A percentile compares a stretch with the other conserved stretches of the same genome.
Conservation (phyloP, 2,113 vertebrate species). For the Sinocyclocheilus rhinocerous region DNA sequence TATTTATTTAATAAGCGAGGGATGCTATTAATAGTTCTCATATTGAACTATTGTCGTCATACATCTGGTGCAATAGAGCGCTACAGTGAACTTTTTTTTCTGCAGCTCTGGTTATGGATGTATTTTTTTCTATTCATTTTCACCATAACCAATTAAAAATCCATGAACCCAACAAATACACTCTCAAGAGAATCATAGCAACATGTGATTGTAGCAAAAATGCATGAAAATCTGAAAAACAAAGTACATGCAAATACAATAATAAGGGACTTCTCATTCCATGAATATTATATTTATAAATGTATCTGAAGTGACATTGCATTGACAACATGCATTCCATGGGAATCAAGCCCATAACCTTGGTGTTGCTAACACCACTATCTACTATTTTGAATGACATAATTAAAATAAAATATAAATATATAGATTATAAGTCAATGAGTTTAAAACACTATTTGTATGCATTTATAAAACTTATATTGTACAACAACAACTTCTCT, state of each 20-base stretch:
- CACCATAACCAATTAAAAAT: neutral
- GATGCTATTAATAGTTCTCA: neutral
- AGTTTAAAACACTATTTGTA: neutral
- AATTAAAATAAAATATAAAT: neutral
- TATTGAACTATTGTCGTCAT: neutral
- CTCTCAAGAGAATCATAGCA: neutral
- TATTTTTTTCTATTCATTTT: neutral
- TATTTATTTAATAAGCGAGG: neutral
- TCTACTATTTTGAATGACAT: neutral
- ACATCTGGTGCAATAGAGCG: neutral
- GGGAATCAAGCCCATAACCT: neutral
- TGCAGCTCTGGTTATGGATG: neutral
- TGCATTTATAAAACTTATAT: neutral
- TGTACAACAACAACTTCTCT: neutral
- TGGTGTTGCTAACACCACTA: neutral
- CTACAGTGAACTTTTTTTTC: neutral
- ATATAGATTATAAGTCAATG: neutral
- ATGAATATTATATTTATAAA: neutral
- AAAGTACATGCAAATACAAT: neutral
- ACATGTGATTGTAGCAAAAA: neutral
- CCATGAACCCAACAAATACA: neutral
- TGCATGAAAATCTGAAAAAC: neutral
- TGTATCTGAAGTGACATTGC: neutral
- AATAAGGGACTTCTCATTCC: neutral
- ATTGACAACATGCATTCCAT: neutral